Conservation (phyloP, 2,113 vertebrate genomes). For the Aramus guarauna region DNA sequence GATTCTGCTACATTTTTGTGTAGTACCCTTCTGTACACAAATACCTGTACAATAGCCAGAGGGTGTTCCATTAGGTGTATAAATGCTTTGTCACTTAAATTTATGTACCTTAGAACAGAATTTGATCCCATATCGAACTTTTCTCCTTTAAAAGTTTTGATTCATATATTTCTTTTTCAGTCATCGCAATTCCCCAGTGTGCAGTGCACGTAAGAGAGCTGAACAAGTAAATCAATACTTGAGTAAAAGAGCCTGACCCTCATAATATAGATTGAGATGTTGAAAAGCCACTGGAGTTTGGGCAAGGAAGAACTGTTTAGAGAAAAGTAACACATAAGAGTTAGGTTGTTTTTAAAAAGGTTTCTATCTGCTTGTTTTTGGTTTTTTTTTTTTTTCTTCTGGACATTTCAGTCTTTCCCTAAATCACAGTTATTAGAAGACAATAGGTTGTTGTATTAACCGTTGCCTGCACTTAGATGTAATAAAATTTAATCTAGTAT, state of each 20-base stretch:
- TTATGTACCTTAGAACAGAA: background rate
- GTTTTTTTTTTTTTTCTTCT: background rate
- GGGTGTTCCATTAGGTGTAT: background rate
- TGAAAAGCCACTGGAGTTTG: background rate
- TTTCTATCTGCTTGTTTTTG: background rate
- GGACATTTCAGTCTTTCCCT: background rate
- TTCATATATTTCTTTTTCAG: background rate
- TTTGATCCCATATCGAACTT: background rate
- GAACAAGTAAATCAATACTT: background rate
- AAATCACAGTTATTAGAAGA: background rate
- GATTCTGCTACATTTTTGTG: background rate
- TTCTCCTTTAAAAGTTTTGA: background rate
- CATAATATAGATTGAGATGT: background rate
- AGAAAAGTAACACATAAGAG: background rate
- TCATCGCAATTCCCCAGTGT: background rate
- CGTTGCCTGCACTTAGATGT: background rate
- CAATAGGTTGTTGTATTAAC: background rate
- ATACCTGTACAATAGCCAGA: background rate
- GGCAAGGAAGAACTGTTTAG: background rate
- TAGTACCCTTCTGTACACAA: background rate
- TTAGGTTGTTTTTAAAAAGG: background rate
- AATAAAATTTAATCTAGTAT: background rate
- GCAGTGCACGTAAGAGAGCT: background rate
- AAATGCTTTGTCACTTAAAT: background rate
- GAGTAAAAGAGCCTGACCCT: background rate